Evolutionary conservation across 2,888 invertebrate genomes (phyloP), one percentile per base, ranked within the genome.

Genomic region (Mimachlamys varia): DNA sequence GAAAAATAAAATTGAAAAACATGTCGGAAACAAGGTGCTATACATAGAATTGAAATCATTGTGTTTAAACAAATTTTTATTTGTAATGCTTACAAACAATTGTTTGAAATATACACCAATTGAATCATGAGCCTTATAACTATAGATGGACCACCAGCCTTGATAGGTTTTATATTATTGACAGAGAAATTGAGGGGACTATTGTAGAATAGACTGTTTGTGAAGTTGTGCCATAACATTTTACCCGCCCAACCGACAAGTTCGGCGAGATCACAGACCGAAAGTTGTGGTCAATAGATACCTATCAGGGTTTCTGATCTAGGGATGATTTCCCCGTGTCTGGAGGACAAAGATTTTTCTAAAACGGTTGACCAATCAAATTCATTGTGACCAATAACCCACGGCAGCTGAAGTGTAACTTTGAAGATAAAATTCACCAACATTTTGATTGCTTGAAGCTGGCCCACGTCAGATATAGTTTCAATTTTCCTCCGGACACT

Each of bases 351-450:
- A 76, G 33, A 76, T 33, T 76, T 76, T 33, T 76, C 76, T 76
- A 76, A 76, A 76, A 76, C 27, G 76, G 76, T 76, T 76, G 76
- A 76, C 76, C 76, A 76, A 76, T 76, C 76, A 76, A 33, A 76
- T 33, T 76, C 76, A 76, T 22, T 17, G 22, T 76, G 76, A 33
- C 76, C 33, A 76, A 33, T 76, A 76, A 76, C 76, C 76, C 33
- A 12, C 33, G 76, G 76, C 76, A 76, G 76, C 33, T 76, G 76
- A 76, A 76, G 76, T 62, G 62, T 62, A 62, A 62, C 76, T 76
- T 76, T 76, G 33, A 76, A 76, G 76, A 76, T 76, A 76, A 76
- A 76, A 76, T 76, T 33, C 27, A 22, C 27, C 2, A 15, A 27
- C 76, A 15, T 19, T 76, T 76, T 76, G 76, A 33, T 76, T 19